These are phyloP conservation scores for Nephrocerus scutellatus DNA, from an alignment of 2,888 invertebrate genomes.

Conservation along the genomic window DNA sequence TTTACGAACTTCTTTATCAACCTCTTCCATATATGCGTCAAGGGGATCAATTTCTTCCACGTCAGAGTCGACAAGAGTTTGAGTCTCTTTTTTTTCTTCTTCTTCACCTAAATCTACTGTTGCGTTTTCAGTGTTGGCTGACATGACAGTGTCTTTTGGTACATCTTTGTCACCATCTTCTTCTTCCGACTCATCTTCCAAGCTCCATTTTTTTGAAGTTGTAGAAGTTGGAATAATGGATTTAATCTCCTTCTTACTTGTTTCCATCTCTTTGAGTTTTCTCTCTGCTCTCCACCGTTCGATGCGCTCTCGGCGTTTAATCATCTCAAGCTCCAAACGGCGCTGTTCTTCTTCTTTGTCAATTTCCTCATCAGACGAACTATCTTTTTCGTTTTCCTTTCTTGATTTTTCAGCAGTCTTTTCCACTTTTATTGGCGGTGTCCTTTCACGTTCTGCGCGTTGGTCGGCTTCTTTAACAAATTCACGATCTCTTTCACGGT, in stretches of 20 bases:
- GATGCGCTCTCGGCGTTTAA: slow-evolving; percentile 87
- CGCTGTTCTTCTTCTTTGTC: slow-evolving; percentile 83
- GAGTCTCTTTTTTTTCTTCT: slow-evolving; percentile 44
- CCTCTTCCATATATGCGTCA: slow-evolving; percentile 95
- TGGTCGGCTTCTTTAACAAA: slow-evolving; percentile 52
- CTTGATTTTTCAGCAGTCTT: slow-evolving; percentile 31
- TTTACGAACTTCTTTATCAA: slow-evolving; percentile 52
- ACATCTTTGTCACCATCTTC: slow-evolving; percentile 56
- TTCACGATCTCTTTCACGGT: slow-evolving; percentile 55
- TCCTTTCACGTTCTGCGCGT: slow-evolving; percentile 39
- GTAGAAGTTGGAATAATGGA: slow-evolving; percentile 58
- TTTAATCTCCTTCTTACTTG: slow-evolving; percentile 70
- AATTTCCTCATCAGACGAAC: slow-evolving; percentile 49
- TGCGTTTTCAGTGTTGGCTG: background rate
- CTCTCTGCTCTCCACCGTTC: slow-evolving; percentile 94
- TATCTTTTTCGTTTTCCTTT: slow-evolving; percentile 27
- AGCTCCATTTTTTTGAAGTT: slow-evolving; percentile 79
- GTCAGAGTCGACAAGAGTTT: too few relatives aligned
- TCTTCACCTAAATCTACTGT: slow-evolving; percentile 39
- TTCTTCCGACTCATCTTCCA: slow-evolving; percentile 94
- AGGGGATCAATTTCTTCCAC: slow-evolving; percentile 77
- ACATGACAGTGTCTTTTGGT: slow-evolving; percentile 22
- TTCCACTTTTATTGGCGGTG: slow-evolving; percentile 25
- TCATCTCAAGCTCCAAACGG: slow-evolving; percentile 89
- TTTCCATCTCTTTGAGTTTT: slow-evolving; percentile 77